Percentiles rank a stretch among this genome's conserved stretches.
These are phyloP conservation scores for Octodon degus DNA, from an alignment of 2,113 vertebrate genomes.

Conservation along the genomic window DNA sequence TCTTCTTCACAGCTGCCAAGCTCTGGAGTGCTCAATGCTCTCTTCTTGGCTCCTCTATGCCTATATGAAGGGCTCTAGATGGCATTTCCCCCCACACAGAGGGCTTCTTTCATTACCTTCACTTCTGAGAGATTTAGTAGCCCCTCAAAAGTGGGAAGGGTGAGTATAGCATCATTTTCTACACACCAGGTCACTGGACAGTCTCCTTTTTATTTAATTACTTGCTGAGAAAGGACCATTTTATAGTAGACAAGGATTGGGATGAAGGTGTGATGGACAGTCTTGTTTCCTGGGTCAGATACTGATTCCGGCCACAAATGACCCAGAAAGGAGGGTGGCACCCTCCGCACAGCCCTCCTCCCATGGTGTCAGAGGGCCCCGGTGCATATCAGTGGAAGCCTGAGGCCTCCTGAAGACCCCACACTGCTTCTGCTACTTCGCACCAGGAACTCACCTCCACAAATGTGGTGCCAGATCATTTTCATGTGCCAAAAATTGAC, in stretches of 20 bases:
- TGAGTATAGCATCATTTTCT: slow-evolving; percentile 58
- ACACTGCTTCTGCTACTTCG: background rate
- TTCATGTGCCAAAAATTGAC: accelerated
- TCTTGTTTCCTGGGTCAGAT: background rate
- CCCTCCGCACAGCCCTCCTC: background rate
- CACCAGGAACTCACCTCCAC: background rate
- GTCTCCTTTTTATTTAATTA: slow-evolving; percentile 62
- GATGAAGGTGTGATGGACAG: accelerated
- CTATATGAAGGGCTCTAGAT: slow-evolving; percentile 54
- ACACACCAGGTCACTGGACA: background rate
- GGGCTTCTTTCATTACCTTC: slow-evolving; percentile 70
- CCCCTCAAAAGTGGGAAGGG: slow-evolving; percentile 64
- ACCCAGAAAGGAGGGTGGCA: background rate
- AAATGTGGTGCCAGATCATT: accelerated
- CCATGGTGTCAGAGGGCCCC: background rate
- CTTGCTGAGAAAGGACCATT: background rate
- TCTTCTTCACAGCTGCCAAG: background rate
- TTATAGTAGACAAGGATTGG: background rate
- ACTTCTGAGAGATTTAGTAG: slow-evolving; percentile 70
- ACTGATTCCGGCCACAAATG: background rate
- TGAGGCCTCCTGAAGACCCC: no score
- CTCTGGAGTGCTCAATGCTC: background rate
- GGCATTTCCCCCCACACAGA: slow-evolving; percentile 64
- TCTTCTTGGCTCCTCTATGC: background rate
- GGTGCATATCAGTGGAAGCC: background rate